Percentiles rank a stretch among this genome's conserved stretches.
These are phyloP conservation scores for Cosmia pyralina DNA, from an alignment of 2,888 invertebrate genomes.

Conservation along the genomic window DNA sequence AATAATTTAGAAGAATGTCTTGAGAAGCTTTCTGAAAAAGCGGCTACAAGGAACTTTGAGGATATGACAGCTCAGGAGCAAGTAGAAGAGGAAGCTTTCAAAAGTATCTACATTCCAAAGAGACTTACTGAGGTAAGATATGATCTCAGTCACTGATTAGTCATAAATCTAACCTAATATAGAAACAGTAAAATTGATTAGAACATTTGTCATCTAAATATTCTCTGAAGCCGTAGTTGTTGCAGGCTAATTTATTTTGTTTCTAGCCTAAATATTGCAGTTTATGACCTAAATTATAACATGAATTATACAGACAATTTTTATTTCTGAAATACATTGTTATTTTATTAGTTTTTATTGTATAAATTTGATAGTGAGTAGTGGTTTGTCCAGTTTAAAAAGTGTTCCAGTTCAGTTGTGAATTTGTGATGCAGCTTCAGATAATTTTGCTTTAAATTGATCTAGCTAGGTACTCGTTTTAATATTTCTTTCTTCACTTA, in stretches of 20 bases:
- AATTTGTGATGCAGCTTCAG: not conserved
- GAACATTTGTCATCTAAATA: not conserved
- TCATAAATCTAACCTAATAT: not conserved
- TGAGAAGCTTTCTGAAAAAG: slow-evolving; percentile 93
- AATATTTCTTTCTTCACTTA: not conserved
- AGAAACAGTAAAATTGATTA: not conserved
- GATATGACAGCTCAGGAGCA: slow-evolving; percentile 93
- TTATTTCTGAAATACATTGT: not conserved
- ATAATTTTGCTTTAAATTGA: not conserved
- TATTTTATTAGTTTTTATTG: not conserved
- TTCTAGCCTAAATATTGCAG: not conserved
- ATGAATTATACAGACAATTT: not conserved
- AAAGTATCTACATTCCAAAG: slow-evolving; percentile 97
- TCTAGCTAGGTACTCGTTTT: not conserved
- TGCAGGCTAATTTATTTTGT: not conserved
- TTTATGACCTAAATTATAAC: not conserved
- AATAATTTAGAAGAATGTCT: slow-evolving; percentile 95
- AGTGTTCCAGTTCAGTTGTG: not conserved
- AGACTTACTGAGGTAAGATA: slow-evolving; percentile 94
- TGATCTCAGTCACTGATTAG: not conserved
- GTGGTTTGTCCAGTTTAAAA: not conserved
- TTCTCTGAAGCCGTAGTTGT: not conserved
- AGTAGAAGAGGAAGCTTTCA: slow-evolving; percentile 97
- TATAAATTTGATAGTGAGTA: too few relatives aligned
- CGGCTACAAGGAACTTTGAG: slow-evolving; percentile 91